Evolutionary conservation across 2,113 vertebrate species (phyloP).

Genomic region (Bungarus multicinctus): DNA sequence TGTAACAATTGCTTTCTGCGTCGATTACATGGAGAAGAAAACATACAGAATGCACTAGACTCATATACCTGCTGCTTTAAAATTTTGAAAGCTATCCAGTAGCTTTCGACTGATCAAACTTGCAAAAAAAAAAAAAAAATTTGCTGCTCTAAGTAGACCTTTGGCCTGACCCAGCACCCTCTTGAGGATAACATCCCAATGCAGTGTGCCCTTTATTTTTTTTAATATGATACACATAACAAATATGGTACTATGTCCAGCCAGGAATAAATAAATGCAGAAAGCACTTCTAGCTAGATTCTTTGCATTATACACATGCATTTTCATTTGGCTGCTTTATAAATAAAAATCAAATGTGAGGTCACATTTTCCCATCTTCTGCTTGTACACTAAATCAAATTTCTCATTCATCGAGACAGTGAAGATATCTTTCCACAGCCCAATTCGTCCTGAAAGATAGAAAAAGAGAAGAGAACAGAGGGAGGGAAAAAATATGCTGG

Average conservation of each 20-base stretch:
- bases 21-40: not conserved
- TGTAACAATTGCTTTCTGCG: not conserved
- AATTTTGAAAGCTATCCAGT: not conserved
- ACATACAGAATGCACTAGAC: not conserved
- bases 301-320: slow-evolving; percentile 62
- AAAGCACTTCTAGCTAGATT: slow-evolving; percentile 68
- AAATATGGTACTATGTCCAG: slow-evolving; percentile 65
- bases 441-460: slow-evolving; percentile 82
- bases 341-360: slow-evolving; percentile 92
- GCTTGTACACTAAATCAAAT: slow-evolving; percentile 91
- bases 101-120: not conserved
- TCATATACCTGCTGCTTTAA: not conserved
- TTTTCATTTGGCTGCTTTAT: slow-evolving; percentile 62
- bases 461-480: slow-evolving; percentile 31
- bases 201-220: slow-evolving; percentile 11
- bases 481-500: slow-evolving; percentile 31
- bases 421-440: slow-evolving; percentile 98
- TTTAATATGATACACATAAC: slow-evolving; percentile 55
- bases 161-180: not conserved
- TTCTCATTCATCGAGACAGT: slow-evolving; percentile 99
- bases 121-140: not conserved
- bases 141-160: not conserved
- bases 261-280: slow-evolving; percentile 65
- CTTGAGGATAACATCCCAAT: not conserved
- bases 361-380: slow-evolving; percentile 98